Evolutionary conservation across 1,140 invertebrate genomes (phyloP), one percentile per base, ranked within the genome.

Genomic region (Whitmania pigra): DNA sequence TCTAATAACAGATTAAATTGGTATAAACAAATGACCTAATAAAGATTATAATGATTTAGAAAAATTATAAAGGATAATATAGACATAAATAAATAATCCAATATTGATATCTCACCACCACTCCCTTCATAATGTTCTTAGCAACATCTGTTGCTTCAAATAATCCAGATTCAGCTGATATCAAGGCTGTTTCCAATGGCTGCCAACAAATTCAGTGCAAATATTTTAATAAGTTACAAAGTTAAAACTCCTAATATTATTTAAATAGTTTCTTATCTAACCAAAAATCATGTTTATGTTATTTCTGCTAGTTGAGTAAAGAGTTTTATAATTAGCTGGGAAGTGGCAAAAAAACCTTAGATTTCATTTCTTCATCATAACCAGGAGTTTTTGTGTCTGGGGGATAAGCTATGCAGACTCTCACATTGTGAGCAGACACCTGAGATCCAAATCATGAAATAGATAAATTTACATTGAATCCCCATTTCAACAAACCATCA

Each of bases 321-420:
- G 2, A 27, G 20, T n/a, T n/a, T 57, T 57, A n/a, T 27, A 57
- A 57, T n/a, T 9, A 40, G 7, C 15, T 49, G 15, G 0, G n/a
- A 54, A 25, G 60, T 67, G 27, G 5, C 71, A 73, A 0, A 29
- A 60, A 31, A 57, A 74, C 77, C 80, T 97, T 93, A 0, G 87
- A 86, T 76, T 88, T 83, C 79, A 93, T 87, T 84, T 97, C 94
- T 75, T 87, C 85, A 69, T 86, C 87, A 82, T 92, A 96, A 27
- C 96, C 95, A 53, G 95, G 94, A 2, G 97, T 99, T 79, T 98
- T 92, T 0, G 96, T 99, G 78, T 99, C 96, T 11, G 96, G 92
- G 29, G 97, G 96, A 76, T 92, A 87, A 7, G 89, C 86, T 5
- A 99, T 77, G 0, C 93, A 97, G 0, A 99, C 87, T 43, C 86